Base-by-base conservation (phyloP, 1,140 invertebrate genomes). In the Monomorium pharaonis region DNA sequence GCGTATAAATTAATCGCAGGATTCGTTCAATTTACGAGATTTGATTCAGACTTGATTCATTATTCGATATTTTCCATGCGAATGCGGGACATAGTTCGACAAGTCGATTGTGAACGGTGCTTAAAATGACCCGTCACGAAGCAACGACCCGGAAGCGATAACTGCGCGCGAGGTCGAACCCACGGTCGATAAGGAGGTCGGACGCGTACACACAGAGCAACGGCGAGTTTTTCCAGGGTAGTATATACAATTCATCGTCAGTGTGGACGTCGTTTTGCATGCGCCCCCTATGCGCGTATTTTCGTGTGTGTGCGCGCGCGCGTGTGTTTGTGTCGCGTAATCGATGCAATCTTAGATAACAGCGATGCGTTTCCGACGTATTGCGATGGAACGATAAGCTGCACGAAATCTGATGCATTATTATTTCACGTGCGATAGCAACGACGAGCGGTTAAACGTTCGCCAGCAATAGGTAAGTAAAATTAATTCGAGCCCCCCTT, bases 121-220 rank as follows among this genome's bases (percentile, higher is more conserved):
- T 90, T 91, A 90, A 90, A 91, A 87, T 91, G 89, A 91, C 89
- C 89, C 89, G 85, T 90, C 90, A 90, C 86, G 92, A 92, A 92
- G 92, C 91, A 93, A 92, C 91, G 92, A 90, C 92, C 92, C 92
- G 90, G 92, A 92, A 93, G 93, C 91, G 92, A 92, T 91, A 92
- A 92, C 85, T 89, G 76, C 54, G 84, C 86, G 81, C 88, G 90
- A 91, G 90, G 90, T 91, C 89, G 90, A 91, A 88, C 86, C 84
- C 90, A 90, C 87, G 92, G 75, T 93, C 92, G 92, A 92, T 93
- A 93, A 93, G 86, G 91, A 93, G 92, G 92, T 92, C 92, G 91
- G 84, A 56, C 78, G 70, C 77, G 78, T 77, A 78, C 80, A 89
- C 83, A 67, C 21, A 18, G 63, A 62, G 76, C 49, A 77, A 14